Conservation (phyloP, 2,113 vertebrate species). For the Platichthys flesus region DNA sequence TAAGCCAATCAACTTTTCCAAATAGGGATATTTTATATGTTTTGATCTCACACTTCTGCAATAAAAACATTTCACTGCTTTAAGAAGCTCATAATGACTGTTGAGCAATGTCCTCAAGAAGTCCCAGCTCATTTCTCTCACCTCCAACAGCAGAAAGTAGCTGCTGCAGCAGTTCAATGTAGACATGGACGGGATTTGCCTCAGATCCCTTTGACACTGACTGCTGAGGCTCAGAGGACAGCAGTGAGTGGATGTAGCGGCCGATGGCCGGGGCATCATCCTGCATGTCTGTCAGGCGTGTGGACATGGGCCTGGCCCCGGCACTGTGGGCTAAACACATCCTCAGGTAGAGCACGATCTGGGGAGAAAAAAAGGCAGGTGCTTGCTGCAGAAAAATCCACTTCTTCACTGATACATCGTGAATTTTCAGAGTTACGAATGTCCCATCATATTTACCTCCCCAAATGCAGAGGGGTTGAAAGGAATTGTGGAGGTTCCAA, state of each 20-base stretch:
- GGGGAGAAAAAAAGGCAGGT: background rate
- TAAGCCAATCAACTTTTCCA: too few relatives aligned
- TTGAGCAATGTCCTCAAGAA: too few relatives aligned
- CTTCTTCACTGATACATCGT: background rate
- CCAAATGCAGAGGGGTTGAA: constrained; percentile 96
- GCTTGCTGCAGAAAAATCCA: background rate
- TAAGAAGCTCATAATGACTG: too few relatives aligned
- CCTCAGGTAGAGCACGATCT: constrained; percentile 96
- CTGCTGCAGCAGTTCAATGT: constrained; percentile 94
- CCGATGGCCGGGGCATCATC: constrained; percentile 95
- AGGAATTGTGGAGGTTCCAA: constrained; percentile 90
- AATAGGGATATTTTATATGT: too few relatives aligned
- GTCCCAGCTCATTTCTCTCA: constrained; percentile 57
- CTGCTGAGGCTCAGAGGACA: constrained; percentile 82
- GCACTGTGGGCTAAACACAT: constrained; percentile 97
- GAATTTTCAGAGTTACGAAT: background rate
- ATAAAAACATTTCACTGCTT: too few relatives aligned
- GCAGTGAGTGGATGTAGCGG: constrained; percentile 88
- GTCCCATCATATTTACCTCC: constrained; percentile 83
- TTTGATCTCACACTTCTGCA: too few relatives aligned
- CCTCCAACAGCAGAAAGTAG: constrained; percentile 92
- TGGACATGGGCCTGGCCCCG: constrained; percentile 88
- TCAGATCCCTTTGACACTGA: constrained; percentile 86
- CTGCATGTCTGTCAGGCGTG: constrained; percentile 93
- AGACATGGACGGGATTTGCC: constrained; percentile 89